These are phyloP conservation scores for Lanistes nyassanus DNA, from an alignment of 1,140 invertebrate genomes.

Conservation along the genomic window DNA sequence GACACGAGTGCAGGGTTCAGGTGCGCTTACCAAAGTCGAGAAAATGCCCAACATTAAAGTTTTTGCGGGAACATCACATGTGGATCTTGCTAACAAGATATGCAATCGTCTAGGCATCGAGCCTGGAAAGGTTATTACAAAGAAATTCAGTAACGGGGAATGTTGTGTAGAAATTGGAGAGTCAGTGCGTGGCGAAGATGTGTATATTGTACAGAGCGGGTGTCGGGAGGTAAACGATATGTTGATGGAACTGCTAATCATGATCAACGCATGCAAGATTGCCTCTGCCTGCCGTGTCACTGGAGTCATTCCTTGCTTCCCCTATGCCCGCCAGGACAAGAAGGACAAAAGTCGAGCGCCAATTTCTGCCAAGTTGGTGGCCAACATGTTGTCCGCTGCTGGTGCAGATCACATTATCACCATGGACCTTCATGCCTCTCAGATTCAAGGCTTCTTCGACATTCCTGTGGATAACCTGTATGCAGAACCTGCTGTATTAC, in stretches of 20 bases:
- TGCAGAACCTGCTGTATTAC: constrained; percentile 97
- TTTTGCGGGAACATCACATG: constrained; percentile 96
- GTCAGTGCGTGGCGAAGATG: constrained; percentile 98
- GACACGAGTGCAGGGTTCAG: too few relatives aligned
- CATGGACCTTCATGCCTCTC: constrained; percentile 98
- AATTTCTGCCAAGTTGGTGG: constrained; percentile 97
- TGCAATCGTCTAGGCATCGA: constrained; percentile 93
- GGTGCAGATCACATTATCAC: constrained; percentile 99
- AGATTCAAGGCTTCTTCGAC: constrained; percentile 99
- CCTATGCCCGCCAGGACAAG: constrained; percentile 98
- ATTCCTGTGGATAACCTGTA: constrained; percentile 99
- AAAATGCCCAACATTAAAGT: constrained; percentile 73
- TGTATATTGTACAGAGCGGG: constrained; percentile 98
- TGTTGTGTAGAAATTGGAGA: constrained; percentile 99
- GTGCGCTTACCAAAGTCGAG: too few relatives aligned
- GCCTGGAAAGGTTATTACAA: constrained; percentile 94
- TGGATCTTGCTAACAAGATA: constrained; percentile 92
- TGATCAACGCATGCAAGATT: constrained; percentile 99
- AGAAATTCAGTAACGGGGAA: constrained; percentile 99
- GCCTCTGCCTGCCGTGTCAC: constrained; percentile 98
- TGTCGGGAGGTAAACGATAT: constrained; percentile 99
- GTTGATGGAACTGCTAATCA: constrained; percentile 98
- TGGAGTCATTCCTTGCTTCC: constrained; percentile 98
- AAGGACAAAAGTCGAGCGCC: constrained; percentile 99
- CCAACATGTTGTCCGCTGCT: constrained; percentile 97